These are phyloP conservation scores for Helobdella robusta DNA, from an alignment of 2,888 invertebrate genomes.

Conservation along the genomic window DNA sequence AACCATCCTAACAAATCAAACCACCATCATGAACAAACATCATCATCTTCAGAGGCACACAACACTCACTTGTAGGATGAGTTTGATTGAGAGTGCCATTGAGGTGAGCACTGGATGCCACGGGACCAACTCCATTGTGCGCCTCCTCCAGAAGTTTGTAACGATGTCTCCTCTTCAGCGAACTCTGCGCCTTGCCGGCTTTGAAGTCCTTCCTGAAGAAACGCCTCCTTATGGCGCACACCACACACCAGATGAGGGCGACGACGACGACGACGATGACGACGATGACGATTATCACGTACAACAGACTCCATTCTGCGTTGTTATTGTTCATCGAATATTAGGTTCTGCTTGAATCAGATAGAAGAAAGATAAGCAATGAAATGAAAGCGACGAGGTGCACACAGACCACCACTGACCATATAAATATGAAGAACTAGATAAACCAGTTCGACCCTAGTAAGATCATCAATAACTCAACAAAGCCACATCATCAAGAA, in stretches of 20 bases:
- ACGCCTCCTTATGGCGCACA: constrained; percentile 24
- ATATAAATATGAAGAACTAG: too few relatives aligned
- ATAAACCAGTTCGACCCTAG: too few relatives aligned
- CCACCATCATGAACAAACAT: neutral
- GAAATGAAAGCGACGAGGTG: too few relatives aligned
- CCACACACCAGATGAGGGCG: constrained; percentile 40
- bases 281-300: constrained; percentile 63
- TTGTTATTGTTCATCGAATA: neutral
- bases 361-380: too few relatives aligned
- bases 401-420: too few relatives aligned
- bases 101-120: too few relatives aligned
- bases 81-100: too few relatives aligned
- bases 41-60: too few relatives aligned
- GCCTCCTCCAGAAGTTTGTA: constrained; percentile 46
- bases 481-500: too few relatives aligned
- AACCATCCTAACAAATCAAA: neutral
- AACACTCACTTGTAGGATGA: too few relatives aligned
- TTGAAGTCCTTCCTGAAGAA: neutral
- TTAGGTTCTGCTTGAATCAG: too few relatives aligned
- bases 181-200: constrained; percentile 34
- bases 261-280: constrained; percentile 45
- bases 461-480: too few relatives aligned
- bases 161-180: constrained; percentile 44
- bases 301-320: constrained; percentile 83
- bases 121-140: constrained; percentile 33